Conservation (phyloP, 1,140 invertebrate genomes). For the Maconellicoccus hirsutus region DNA sequence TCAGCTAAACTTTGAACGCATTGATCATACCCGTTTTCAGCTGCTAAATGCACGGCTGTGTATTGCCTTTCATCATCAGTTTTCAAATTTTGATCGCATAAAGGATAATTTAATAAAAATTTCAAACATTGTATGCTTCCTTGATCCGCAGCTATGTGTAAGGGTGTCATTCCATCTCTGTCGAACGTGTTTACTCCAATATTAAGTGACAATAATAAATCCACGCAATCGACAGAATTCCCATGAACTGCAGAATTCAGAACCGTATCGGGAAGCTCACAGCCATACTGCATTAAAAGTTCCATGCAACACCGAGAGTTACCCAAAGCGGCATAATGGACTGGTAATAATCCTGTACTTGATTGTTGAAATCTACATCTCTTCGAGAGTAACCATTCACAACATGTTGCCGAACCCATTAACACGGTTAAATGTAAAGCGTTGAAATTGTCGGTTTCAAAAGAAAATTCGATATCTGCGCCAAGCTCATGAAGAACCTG, state of each 20-base stretch:
- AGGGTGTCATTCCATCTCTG: slow-evolving; percentile 55
- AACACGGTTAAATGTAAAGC: slow-evolving; percentile 63
- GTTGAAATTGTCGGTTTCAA: slow-evolving; percentile 52
- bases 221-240: slow-evolving; percentile 57
- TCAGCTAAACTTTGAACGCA: slow-evolving; percentile 54
- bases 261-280: slow-evolving; percentile 53
- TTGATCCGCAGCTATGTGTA: slow-evolving; percentile 63
- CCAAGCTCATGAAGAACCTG: slow-evolving; percentile 44
- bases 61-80: slow-evolving; percentile 42
- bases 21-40: slow-evolving; percentile 53
- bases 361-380: slow-evolving; percentile 32
- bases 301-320: slow-evolving; percentile 55
- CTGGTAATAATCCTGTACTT: slow-evolving; percentile 46
- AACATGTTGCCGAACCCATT: slow-evolving; percentile 49
- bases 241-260: slow-evolving; percentile 62
- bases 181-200: slow-evolving; percentile 54
- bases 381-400: slow-evolving; percentile 48
- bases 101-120: not conserved
- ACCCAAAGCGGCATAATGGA: slow-evolving; percentile 69
- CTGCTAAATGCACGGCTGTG: slow-evolving; percentile 68
- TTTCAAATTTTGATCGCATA: not conserved
- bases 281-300: slow-evolving; percentile 44
- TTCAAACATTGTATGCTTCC: slow-evolving; percentile 53
- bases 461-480: slow-evolving; percentile 51
- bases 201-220: slow-evolving; percentile 54